A percentile compares a stretch with the other conserved stretches of the same genome.
These are phyloP conservation scores for Adelphocoris suturalis DNA, from an alignment of 2,888 invertebrate genomes.

Conservation along the genomic window DNA sequence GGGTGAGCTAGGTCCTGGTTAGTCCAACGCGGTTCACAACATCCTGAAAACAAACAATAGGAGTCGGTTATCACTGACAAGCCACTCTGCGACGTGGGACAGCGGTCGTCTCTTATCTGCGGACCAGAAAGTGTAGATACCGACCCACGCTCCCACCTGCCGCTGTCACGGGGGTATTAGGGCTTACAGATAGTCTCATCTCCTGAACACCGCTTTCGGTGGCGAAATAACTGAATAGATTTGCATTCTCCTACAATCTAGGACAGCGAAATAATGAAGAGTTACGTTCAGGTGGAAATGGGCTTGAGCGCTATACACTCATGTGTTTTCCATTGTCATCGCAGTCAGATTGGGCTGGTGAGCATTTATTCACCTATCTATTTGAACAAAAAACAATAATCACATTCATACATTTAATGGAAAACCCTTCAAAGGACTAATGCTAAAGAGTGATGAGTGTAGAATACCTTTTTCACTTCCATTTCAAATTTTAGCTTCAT, in stretches of 20 bases:
- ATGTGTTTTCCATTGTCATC: no score
- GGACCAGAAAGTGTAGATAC: background rate
- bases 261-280: no score
- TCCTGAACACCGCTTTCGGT: slow-evolving; percentile 13
- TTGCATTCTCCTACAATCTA: background rate
- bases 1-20: slow-evolving; percentile 54
- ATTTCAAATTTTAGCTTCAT: no score
- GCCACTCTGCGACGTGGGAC: slow-evolving; percentile 10
- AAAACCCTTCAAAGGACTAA: no score
- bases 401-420: no score
- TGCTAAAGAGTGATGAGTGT: no score
- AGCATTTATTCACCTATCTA: no score
- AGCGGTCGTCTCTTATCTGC: background rate
- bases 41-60: slow-evolving; percentile 57
- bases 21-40: slow-evolving; percentile 48
- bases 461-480: no score
- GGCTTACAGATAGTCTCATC: slow-evolving; percentile 11
- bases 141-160: background rate
- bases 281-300: no score
- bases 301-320: no score
- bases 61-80: slow-evolving; percentile 30
- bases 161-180: background rate
- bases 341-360: no score
- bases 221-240: background rate
- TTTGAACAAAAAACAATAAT: no score